Conservation (phyloP, 2,113 vertebrate genomes). For the Setophaga petechia region DNA sequence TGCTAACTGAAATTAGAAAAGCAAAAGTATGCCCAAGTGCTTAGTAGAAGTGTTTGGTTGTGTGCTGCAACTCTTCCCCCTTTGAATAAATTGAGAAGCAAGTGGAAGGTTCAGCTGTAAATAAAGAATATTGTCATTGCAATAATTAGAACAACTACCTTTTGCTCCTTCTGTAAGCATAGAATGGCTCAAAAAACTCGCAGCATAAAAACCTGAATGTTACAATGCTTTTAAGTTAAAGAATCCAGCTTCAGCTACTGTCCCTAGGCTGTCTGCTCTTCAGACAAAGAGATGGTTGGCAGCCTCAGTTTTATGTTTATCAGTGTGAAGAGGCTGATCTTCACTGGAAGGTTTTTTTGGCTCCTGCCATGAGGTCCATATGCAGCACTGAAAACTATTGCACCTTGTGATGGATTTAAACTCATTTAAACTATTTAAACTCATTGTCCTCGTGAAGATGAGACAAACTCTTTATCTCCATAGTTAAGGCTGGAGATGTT, state of each 20-base stretch:
- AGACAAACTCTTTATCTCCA: neutral
- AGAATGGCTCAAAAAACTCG: neutral
- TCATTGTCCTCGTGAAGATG: neutral
- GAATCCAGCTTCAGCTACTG: neutral
- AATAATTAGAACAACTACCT: neutral
- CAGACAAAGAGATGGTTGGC: neutral
- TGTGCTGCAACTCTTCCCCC: neutral
- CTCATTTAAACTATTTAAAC: neutral
- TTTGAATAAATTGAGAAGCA: neutral
- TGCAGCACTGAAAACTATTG: neutral
- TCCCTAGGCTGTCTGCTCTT: neutral
- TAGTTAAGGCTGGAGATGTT: neutral
- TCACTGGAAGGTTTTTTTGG: neutral
- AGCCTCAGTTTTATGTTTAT: neutral
- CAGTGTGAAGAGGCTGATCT: neutral
- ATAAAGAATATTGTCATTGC: neutral
- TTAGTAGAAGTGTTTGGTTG: neutral
- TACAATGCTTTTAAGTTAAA: neutral
- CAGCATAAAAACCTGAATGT: neutral
- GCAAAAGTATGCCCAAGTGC: neutral
- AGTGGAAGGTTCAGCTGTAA: neutral
- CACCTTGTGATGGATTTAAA: neutral
- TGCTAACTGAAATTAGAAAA: neutral
- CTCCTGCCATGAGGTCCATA: neutral
- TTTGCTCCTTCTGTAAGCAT: neutral